Percentiles rank a stretch among this genome's conserved stretches.
Evolutionary conservation across 2,113 vertebrate species (phyloP).

Genomic region (Elanus axillaris): DNA sequence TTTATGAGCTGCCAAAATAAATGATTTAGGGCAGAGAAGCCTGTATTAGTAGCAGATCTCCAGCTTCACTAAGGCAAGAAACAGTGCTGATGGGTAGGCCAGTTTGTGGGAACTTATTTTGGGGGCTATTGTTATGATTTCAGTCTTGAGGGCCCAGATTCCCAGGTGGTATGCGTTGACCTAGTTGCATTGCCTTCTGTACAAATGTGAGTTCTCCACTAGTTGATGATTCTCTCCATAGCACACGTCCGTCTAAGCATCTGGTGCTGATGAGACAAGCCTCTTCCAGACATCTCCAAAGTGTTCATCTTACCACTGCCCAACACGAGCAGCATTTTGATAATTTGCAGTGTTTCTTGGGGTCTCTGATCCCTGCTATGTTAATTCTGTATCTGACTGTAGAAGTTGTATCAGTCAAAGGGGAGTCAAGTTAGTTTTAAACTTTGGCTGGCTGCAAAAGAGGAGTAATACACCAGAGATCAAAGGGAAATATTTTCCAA

Average conservation of each 20-base stretch:
- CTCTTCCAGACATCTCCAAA: background rate
- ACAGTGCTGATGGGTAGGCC: slow-evolving; percentile 9
- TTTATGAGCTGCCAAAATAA: slow-evolving; percentile 69
- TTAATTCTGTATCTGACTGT: slow-evolving; percentile 29
- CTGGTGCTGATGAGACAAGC: background rate
- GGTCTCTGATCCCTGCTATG: background rate
- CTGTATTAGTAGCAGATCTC: slow-evolving; percentile 63
- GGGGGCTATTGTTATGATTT: slow-evolving; percentile 10
- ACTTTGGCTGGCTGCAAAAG: slow-evolving; percentile 70
- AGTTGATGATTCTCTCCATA: background rate
- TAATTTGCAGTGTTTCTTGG: background rate
- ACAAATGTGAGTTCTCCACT: background rate
- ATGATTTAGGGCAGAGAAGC: slow-evolving; percentile 53
- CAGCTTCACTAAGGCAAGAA: slow-evolving; percentile 46
- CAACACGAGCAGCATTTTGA: background rate
- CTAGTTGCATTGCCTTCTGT: background rate
- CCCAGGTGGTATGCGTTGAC: slow-evolving; percentile 18
- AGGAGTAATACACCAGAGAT: slow-evolving; percentile 70
- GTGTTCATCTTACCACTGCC: background rate
- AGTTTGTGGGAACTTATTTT: slow-evolving; percentile 54
- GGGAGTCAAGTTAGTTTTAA: slow-evolving; percentile 65
- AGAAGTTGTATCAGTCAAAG: slow-evolving; percentile 64
- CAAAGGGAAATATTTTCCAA: slow-evolving; percentile 75
- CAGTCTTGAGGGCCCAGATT: slow-evolving; percentile 13
- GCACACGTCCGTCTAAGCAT: background rate